Evolutionary conservation across 2,113 vertebrate genomes (phyloP).

Genomic region (Vidua macroura): DNA sequence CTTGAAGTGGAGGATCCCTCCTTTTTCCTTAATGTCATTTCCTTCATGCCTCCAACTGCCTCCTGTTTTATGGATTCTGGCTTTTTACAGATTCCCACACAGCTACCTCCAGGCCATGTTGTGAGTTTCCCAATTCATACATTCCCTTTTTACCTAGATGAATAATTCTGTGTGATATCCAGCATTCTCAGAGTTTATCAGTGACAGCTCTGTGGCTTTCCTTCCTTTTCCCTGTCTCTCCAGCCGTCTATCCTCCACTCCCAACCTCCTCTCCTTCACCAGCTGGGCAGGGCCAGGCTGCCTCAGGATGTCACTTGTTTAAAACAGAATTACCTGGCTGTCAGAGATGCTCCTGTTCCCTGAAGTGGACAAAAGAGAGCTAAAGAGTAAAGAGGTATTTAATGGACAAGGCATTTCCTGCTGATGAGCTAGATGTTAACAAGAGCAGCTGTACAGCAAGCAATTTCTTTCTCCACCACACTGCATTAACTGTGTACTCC

Average conservation of each 20-base stretch:
- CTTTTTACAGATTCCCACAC: neutral
- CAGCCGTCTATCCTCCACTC: neutral
- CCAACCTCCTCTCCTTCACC: neutral
- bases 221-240: neutral
- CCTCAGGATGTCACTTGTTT: neutral
- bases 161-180: neutral
- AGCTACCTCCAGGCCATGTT: neutral
- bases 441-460: neutral
- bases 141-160: neutral
- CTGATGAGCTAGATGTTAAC: neutral
- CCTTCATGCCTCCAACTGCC: rapidly evolving
- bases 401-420: neutral
- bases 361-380: neutral
- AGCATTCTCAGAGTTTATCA: neutral
- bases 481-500: neutral
- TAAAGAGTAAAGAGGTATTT: neutral
- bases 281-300: neutral
- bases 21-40: neutral
- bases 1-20: neutral
- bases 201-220: neutral
- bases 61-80: rapidly evolving
- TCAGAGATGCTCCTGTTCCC: neutral
- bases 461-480: neutral
- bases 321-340: neutral
- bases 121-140: neutral